phyloP scores from a whole-genome alignment of 2,113 vertebrate genomes.

The Brachionichthys hirsutus region DNA sequence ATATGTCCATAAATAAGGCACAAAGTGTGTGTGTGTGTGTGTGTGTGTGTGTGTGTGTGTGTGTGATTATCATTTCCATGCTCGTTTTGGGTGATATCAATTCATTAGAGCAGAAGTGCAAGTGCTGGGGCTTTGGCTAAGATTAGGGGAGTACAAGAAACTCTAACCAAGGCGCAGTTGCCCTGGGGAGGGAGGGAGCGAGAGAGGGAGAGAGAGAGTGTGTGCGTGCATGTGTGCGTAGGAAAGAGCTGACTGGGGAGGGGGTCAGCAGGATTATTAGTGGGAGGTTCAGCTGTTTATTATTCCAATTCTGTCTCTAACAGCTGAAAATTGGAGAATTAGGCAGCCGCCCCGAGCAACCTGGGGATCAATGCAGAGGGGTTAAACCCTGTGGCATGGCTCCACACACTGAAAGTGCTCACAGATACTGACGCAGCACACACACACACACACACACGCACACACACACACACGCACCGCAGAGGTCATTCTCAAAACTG shows the following conservation, averaged over 20 bases:
- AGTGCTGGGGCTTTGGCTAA: conserved; percentile 60
- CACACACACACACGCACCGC: conserved; percentile 34
- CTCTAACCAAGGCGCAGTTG: conserved; percentile 69
- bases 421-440: conserved; percentile 62
- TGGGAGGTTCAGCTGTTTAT: conserved; percentile 83
- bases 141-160: conserved; percentile 73
- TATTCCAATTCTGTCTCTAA: conserved; percentile 82
- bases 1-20: conserved; percentile 12
- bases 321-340: conserved; percentile 84
- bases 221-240: conserved; percentile 44
- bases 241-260: neutral
- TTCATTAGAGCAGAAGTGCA: conserved; percentile 64
- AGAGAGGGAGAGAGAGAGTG: conserved; percentile 53
- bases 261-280: conserved; percentile 72
- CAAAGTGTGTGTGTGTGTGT: neutral
- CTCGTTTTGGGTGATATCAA: conserved; percentile 59
- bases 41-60: conserved; percentile 14
- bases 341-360: conserved; percentile 62
- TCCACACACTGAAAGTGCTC: conserved; percentile 54
- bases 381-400: conserved; percentile 74
- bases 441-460: conserved; percentile 30
- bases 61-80: conserved; percentile 75
- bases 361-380: conserved; percentile 66
- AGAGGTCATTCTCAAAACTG: conserved; percentile 71
- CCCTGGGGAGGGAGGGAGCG: conserved; percentile 55